phyloP scores from a whole-genome alignment of 2,888 invertebrate species.

The Leucozona laternaria region DNA sequence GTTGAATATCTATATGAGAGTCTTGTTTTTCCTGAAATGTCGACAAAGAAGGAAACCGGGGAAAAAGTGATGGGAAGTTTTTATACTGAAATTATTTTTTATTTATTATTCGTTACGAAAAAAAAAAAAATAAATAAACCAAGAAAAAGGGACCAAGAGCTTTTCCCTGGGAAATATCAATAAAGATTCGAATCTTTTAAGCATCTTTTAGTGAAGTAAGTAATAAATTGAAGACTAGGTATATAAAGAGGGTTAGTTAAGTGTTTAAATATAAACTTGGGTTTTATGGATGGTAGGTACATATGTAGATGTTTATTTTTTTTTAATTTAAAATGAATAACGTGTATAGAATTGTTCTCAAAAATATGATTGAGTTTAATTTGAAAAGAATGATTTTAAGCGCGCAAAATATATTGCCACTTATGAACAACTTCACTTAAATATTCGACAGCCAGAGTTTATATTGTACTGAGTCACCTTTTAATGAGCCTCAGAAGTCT shows the following conservation, averaged over 20 bases:
- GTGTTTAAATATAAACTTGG: neutral
- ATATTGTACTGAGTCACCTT: too few relatives aligned
- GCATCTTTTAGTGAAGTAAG: slow-evolving; percentile 1
- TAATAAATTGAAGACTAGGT: neutral
- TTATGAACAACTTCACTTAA: too few relatives aligned
- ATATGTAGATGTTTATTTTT: neutral
- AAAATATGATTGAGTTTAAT: neutral
- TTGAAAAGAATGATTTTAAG: too few relatives aligned
- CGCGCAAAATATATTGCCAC: too few relatives aligned
- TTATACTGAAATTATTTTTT: neutral
- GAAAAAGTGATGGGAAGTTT: slow-evolving; percentile 12
- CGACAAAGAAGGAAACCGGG: neutral
- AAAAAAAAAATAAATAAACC: neutral
- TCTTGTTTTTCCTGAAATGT: slow-evolving; percentile 9
- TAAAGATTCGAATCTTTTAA: slow-evolving; percentile 6
- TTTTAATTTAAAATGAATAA: neutral
- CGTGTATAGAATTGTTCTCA: neutral
- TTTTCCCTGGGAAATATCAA: slow-evolving; percentile 14
- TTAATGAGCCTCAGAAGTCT: too few relatives aligned
- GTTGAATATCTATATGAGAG: neutral
- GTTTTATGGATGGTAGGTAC: neutral
- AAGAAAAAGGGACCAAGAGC: neutral
- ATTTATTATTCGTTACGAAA: neutral
- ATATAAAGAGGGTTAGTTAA: neutral
- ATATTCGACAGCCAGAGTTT: too few relatives aligned